Conservation (phyloP, 2,113 vertebrate genomes). For the Guaruba guarouba region DNA sequence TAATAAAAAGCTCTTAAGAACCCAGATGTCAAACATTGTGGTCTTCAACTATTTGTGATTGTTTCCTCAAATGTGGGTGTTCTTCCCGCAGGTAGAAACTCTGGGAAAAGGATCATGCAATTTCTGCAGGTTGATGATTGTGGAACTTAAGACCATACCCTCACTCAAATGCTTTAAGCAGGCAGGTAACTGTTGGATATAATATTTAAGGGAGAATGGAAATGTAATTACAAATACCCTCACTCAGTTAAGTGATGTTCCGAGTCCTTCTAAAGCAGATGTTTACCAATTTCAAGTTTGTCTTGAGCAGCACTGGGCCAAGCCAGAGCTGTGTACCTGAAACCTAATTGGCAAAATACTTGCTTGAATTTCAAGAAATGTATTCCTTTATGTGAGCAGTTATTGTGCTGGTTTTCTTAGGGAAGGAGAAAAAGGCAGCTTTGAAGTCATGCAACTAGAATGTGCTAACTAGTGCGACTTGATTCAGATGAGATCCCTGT, state of each 20-base stretch:
- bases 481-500: too few relatives aligned
- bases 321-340: background rate
- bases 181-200: background rate
- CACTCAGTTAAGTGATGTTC: background rate
- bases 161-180: background rate
- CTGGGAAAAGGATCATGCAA: fast-evolving
- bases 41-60: background rate
- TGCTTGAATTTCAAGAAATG: background rate
- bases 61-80: fast-evolving
- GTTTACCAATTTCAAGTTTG: background rate
- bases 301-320: background rate
- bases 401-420: fast-evolving
- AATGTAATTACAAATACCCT: background rate
- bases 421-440: background rate
- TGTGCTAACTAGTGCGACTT: background rate
- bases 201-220: background rate
- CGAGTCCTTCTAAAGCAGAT: background rate
- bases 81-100: background rate
- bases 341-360: background rate
- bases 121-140: background rate
- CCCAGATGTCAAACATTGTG: background rate
- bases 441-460: background rate
- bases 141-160: background rate
- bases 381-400: fast-evolving
- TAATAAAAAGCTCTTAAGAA: conserved; percentile 50